Base-by-base conservation (phyloP, 1,140 invertebrate genomes). In the Pteromalus puparum region DNA sequence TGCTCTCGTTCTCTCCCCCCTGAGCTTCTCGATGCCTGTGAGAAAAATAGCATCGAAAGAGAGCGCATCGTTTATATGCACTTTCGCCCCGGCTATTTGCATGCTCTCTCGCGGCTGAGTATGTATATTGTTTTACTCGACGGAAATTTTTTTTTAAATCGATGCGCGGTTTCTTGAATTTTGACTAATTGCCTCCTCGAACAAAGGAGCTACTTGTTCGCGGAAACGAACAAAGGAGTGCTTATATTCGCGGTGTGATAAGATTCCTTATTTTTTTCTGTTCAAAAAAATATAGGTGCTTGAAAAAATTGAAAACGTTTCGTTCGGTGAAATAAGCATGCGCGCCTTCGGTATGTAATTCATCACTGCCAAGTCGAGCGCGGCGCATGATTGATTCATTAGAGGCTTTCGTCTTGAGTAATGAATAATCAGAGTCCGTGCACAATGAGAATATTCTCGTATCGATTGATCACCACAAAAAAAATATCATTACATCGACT, bases 1-100 rank as follows among this genome's bases (percentile, higher is more conserved):
- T 61, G 72, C 30, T 81, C 82, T 85, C 74, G 78, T 72, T 75
- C 61, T 82, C 86, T 53, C 21, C 46, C 21, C 30, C 30, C 21
- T 74, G 1, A 0, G 24, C 67, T 70, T 26, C 67, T n/a, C 65
- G 26, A 70, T 30, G 67, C 67, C 67, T 74, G 46, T 67, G 81
- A 61, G 61, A 42, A 46, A 46, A 46, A 81, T 68, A 70, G 73
- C 38, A 9, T 5, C 7, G 70, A 28, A 10, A 30, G 28, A 18
- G 34, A 73, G 34, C 15, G 53, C 30, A 34, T 75, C 73, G 38
- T 48, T 75, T 61, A 61, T 53, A 18, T 15, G 10, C 28, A 74
- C 70, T 73, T 73, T 73, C 34, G 70, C 26, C 70, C 70, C 38
- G 38, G 28, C 28, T 73, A 73, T 75, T 75, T 75, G n/a, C 34